These are phyloP conservation scores for Uropetala carovei DNA, from an alignment of 2,888 invertebrate genomes.

Conservation along the genomic window DNA sequence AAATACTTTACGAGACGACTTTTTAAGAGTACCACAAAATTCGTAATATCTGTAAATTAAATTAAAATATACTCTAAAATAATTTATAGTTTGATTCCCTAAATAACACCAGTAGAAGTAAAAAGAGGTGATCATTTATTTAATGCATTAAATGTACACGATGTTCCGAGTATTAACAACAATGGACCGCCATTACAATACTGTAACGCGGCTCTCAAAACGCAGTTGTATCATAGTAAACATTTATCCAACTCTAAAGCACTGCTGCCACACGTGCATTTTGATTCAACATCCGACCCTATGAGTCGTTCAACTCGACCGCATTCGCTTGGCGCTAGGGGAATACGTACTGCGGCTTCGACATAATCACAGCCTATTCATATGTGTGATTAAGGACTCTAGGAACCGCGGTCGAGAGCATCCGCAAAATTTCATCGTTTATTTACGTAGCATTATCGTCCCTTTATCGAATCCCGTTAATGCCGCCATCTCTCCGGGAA, in stretches of 20 bases:
- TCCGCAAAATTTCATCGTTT: not conserved
- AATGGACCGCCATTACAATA: not conserved
- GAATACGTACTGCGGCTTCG: not conserved
- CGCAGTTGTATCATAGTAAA: not conserved
- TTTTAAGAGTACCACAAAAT: too few relatives aligned
- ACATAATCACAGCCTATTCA: not conserved
- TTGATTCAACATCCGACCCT: not conserved
- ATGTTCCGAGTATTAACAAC: not conserved
- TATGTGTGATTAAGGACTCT: conserved; percentile 3
- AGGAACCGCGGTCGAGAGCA: not conserved
- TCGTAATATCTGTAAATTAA: too few relatives aligned
- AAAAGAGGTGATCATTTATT: too few relatives aligned
- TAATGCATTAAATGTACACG: not conserved
- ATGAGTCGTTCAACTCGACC: not conserved
- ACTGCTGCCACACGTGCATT: not conserved
- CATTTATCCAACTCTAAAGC: not conserved
- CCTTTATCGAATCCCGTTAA: not conserved
- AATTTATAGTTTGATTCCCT: too few relatives aligned
- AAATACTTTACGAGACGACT: too few relatives aligned
- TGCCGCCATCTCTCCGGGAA: not conserved
- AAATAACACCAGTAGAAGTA: too few relatives aligned
- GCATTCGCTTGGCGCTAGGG: not conserved
- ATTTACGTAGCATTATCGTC: conserved; percentile 17
- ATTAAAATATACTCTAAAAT: too few relatives aligned
- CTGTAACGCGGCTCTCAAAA: too few relatives aligned